phyloP scores from a whole-genome alignment of 1,140 invertebrate genomes.

The Acyrthosiphon pisum region DNA sequence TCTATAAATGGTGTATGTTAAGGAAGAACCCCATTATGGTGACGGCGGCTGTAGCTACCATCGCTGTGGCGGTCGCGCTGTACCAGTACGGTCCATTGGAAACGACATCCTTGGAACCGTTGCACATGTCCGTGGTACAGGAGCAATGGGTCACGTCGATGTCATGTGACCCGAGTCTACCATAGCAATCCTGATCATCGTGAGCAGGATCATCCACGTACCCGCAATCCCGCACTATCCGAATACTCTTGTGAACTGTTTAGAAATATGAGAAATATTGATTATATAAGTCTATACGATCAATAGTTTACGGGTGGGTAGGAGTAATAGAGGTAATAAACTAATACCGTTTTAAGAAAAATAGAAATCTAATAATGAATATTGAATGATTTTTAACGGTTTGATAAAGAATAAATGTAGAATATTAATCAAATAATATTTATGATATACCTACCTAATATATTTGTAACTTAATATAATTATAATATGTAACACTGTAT shows the following conservation, averaged over 20 bases:
- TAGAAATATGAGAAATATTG: conserved; percentile 60
- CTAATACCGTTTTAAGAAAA: too few relatives aligned
- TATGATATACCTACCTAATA: too few relatives aligned
- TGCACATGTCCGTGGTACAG: conserved; percentile 78
- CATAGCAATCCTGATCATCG: conserved; percentile 69
- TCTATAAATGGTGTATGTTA: not conserved
- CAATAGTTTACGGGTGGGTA: not conserved
- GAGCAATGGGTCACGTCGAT: conserved; percentile 77
- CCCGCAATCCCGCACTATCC: conserved; percentile 78
- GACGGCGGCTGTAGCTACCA: not conserved
- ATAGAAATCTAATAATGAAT: too few relatives aligned
- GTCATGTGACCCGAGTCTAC: conserved; percentile 76
- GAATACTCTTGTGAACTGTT: conserved; percentile 76
- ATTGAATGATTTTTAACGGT: too few relatives aligned
- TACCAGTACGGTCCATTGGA: not conserved
- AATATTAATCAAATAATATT: too few relatives aligned
- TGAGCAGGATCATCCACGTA: conserved; percentile 69
- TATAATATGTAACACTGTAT: too few relatives aligned
- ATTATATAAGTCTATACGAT: not conserved
- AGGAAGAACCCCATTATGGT: conserved; percentile 23
- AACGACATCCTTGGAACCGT: conserved; percentile 62
- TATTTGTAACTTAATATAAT: too few relatives aligned
- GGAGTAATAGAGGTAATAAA: too few relatives aligned
- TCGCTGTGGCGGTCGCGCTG: not conserved
- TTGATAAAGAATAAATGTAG: too few relatives aligned